Evolutionary conservation across 2,113 vertebrate genomes (phyloP).

Genomic region (Poeciliopsis occidentalis): DNA sequence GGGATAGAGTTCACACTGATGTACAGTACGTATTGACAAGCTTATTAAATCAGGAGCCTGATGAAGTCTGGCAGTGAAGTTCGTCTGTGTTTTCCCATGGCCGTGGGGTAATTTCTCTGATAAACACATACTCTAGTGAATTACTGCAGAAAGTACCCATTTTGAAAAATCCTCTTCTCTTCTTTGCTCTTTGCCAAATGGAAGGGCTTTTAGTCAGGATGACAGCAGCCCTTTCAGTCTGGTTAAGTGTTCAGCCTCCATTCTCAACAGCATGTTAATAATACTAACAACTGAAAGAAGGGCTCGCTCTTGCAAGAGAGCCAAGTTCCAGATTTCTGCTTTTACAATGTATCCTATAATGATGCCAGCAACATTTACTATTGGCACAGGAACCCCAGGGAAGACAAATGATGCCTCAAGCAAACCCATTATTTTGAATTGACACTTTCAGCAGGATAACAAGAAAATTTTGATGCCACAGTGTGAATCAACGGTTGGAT

Average conservation of each 20-base stretch:
- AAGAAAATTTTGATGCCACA: background rate
- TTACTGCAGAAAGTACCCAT: slow-evolving; percentile 30
- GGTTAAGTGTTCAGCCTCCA: slow-evolving; percentile 25
- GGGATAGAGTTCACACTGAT: slow-evolving; percentile 4
- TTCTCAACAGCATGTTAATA: slow-evolving; percentile 43
- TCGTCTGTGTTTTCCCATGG: background rate
- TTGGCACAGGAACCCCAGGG: background rate
- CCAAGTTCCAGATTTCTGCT: slow-evolving; percentile 25
- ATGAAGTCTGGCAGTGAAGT: slow-evolving; percentile 5
- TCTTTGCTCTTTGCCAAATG: slow-evolving; percentile 39
- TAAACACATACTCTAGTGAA: slow-evolving; percentile 34
- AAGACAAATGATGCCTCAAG: slow-evolving; percentile 14
- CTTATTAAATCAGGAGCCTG: slow-evolving; percentile 6
- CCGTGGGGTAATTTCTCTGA: slow-evolving; percentile 14
- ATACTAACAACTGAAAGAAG: slow-evolving; percentile 21
- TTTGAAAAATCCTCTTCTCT: slow-evolving; percentile 22
- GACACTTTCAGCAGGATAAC: slow-evolving; percentile 13
- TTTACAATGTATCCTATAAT: slow-evolving; percentile 6
- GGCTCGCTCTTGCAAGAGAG: slow-evolving; percentile 17
- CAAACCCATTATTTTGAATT: background rate
- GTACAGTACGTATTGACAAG: slow-evolving; percentile 25
- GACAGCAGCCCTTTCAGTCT: slow-evolving; percentile 36
- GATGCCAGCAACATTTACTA: slow-evolving; percentile 7
- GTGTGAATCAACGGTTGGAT: background rate
- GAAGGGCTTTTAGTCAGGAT: slow-evolving; percentile 29